Base-by-base conservation (phyloP, 2,113 vertebrate species). In the Sigmodon hispidus region DNA sequence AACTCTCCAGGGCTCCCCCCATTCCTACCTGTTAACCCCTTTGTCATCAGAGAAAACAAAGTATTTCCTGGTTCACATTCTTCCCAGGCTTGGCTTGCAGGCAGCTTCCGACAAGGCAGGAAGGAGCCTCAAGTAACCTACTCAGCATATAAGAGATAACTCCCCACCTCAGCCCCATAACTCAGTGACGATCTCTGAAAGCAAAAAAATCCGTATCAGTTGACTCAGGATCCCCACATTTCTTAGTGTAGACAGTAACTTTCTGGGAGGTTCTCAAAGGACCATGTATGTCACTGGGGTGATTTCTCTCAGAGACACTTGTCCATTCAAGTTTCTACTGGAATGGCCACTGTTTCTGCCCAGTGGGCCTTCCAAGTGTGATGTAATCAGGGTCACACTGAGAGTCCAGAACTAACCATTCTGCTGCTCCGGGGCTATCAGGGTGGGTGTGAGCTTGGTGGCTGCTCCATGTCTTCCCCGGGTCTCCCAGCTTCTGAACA, bases 41-140 rank as follows among this genome's bases (percentile, higher is more conserved):
- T 34, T 61, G 83, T 65, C 72, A 3, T 21, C 40, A 9, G 59
- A 55, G n/a, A 22, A 59, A 57, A n/a, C 1, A 36, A 40, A 50
- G 59, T 63, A 45, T 69, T 26, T 84, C 8, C 36, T 29, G 50
- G 16, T 24, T 40, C 21, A 13, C 1, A 15, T n/a, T 69, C 8
- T 57, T 57, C 55, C 48, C 70, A 65, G 36, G 3, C 50, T 55
- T 34, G 22, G 29, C 65, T 87, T 69, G 4, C 61, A 77, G 83
- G 40, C 77, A 86, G 48, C 48, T 70, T 9, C 81, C 43, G 13
- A 29, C 50, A 92, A 75, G 57, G 76, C 45, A 2, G 29, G 45
- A 75, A 94, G 67, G 87, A 80, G 77, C 36, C 65, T 57, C 65
- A 12, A 94, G 45, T 55, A 87, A 80, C 65, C 55, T 16, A 59